A percentile compares a stretch with the other conserved stretches of the same genome.
phyloP scores from a whole-genome alignment of 1,140 invertebrate species.

The Lordiphosa clarofinis region DNA sequence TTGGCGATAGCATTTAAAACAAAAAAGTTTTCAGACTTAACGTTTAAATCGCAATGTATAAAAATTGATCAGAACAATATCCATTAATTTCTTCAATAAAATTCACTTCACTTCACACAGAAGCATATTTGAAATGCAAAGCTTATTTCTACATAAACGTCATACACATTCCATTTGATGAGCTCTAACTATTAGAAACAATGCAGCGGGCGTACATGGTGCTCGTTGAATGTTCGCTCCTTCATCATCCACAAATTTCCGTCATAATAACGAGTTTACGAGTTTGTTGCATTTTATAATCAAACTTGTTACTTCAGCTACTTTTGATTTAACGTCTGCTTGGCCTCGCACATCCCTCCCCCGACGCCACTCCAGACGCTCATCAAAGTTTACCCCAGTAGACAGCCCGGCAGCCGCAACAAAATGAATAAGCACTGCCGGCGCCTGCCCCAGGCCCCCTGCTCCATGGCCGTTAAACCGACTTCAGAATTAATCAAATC shows the following conservation, averaged over 20 bases:
- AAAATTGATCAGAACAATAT: no score
- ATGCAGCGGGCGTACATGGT: conserved; percentile 20
- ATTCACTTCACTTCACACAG: no score
- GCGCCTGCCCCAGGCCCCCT: not conserved
- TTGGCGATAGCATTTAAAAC: no score
- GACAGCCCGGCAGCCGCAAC: conserved; percentile 55
- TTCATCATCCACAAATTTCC: conserved; percentile 53
- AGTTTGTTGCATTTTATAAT: conserved; percentile 75
- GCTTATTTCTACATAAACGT: conserved; percentile 4
- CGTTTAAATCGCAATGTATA: no score
- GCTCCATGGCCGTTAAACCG: conserved; percentile 63
- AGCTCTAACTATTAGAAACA: conserved; percentile 23
- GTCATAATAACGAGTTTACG: conserved; percentile 64
- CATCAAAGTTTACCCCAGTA: conserved; percentile 71
- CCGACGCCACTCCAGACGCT: conserved; percentile 17
- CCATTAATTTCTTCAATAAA: no score
- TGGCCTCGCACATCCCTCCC: conserved; percentile 13
- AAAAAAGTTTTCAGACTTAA: no score
- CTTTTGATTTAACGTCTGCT: conserved; percentile 59
- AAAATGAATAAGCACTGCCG: conserved; percentile 62
- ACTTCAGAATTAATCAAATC: conserved; percentile 76
- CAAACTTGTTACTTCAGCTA: conserved; percentile 68
- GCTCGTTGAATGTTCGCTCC: not conserved
- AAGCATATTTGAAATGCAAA: not conserved
- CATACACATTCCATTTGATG: conserved; percentile 1